Base-by-base conservation (phyloP, 2,113 vertebrate genomes). In the Pogonocichla stellata region DNA sequence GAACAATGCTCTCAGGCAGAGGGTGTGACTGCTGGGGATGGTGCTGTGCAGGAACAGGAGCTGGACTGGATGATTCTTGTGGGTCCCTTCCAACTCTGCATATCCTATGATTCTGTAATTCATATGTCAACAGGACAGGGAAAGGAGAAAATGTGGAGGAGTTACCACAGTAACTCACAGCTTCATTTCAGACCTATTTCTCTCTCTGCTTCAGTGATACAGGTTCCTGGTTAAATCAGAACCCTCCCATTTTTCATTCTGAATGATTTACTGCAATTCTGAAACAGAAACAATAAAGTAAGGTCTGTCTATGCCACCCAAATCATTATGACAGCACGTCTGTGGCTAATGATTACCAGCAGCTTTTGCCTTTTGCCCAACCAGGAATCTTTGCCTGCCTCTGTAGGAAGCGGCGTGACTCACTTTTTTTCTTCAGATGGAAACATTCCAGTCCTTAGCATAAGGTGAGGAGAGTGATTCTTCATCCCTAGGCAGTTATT, bases 201-300 rank as follows among this genome's bases (percentile, higher is more conserved):
- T 86, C 19, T 67, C n/a, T 89, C 60, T 90, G 42, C 26, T 19
- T 16, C 36, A 79, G 57, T 65, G 81, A 86, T 57, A 81, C 40
- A 65, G 53, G 51, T 64, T 90, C 58, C 79, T 84, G 53, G 43
- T 94, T 74, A 86, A 91, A 78, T 56, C 53, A 70, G 13, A 42
- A 40, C 65, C 54, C 31, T 74, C 65, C 25, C 20, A 19, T 86
- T 81, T 85, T 82, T 88, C 60, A 61, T 90, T 66, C 31, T 23
- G 78, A 80, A 80, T 80, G 7, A 91, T 90, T 80, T 65, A 88
- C 43, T 75, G 45, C 54, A 92, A 42, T 80, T 73, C 71, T 78
- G 84, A 93, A 70, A 58, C 29, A 78, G 78, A 80, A 92, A 75
- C 73, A 88, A 93, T 80, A 66, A 54, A 67, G 51, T 33, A 69